These are phyloP conservation scores for Chroicocephalus ridibundus DNA, from an alignment of 2,113 vertebrate genomes.

Conservation along the genomic window DNA sequence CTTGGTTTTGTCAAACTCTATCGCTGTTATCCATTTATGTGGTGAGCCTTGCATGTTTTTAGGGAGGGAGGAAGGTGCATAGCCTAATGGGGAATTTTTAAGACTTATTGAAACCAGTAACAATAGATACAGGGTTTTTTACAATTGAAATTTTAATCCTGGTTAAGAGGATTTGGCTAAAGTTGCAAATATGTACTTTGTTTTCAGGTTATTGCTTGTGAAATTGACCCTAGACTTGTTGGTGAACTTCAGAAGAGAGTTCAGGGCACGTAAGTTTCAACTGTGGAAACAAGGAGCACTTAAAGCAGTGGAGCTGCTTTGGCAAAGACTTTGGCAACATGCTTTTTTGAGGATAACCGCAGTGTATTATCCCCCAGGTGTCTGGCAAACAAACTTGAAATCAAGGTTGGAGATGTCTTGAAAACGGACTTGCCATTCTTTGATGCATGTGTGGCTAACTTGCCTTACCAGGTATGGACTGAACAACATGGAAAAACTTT, in stretches of 20 bases:
- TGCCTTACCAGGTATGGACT: constrained; percentile 91
- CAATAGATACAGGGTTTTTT: neutral
- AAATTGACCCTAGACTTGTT: constrained; percentile 92
- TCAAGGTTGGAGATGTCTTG: constrained; percentile 91
- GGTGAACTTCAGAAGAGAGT: constrained; percentile 98
- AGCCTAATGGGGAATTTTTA: neutral
- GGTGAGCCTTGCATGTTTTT: neutral
- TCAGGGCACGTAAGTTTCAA: constrained; percentile 90
- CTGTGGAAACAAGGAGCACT: rapidly evolving
- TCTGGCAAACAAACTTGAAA: constrained; percentile 90
- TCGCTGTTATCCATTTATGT: neutral
- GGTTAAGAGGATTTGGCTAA: neutral
- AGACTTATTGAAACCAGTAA: neutral
- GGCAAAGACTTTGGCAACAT: neutral
- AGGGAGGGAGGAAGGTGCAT: neutral
- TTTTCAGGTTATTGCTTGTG: constrained; percentile 92
- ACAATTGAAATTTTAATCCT: neutral
- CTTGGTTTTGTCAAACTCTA: neutral
- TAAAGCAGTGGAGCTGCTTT: neutral
- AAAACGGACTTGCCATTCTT: constrained; percentile 96
- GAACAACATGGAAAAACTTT: neutral
- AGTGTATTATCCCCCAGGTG: constrained; percentile 22
- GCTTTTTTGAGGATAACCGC: neutral
- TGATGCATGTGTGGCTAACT: constrained; percentile 94
- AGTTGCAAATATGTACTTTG: neutral